Conservation (phyloP, 2,797 vertebrate genomes). For the Ptychobarbus kaznakovi region DNA sequence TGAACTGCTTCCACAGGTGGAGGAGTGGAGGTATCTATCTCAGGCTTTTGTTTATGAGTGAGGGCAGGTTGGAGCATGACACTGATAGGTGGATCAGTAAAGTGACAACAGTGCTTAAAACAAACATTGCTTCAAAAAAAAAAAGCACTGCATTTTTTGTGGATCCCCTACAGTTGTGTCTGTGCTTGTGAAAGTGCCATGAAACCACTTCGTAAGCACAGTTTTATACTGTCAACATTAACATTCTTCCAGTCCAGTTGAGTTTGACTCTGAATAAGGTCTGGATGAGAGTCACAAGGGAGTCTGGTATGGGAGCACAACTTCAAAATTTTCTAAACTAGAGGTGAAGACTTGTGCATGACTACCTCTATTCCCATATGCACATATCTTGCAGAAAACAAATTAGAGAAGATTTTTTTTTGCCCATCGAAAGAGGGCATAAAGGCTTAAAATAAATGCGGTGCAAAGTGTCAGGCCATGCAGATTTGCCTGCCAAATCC, state of each 20-base stretch:
- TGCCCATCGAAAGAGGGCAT: neutral
- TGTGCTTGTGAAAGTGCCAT: neutral
- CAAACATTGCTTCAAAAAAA: neutral
- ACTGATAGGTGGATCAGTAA: neutral
- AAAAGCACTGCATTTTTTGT: neutral
- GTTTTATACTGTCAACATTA: neutral
- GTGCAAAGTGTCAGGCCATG: constrained; percentile 14
- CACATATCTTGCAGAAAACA: constrained; percentile 27
- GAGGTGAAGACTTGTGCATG: neutral
- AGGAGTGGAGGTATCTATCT: neutral
- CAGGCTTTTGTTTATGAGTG: neutral
- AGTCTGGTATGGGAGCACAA: neutral
- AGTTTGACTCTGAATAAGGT: neutral
- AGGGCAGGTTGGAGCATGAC: neutral
- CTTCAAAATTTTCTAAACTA: neutral
- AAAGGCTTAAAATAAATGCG: constrained; percentile 11
- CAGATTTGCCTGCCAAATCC: constrained; percentile 29
- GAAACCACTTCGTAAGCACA: neutral
- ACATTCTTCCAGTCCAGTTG: neutral
- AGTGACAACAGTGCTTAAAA: neutral
- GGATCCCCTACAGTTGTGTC: neutral
- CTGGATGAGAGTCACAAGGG: neutral
- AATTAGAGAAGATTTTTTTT: constrained; percentile 5
- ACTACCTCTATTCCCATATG: constrained; percentile 15
- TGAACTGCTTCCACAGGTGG: neutral